phyloP scores from a whole-genome alignment of 2,797 vertebrate genomes.

The Neostethus bicornis region DNA sequence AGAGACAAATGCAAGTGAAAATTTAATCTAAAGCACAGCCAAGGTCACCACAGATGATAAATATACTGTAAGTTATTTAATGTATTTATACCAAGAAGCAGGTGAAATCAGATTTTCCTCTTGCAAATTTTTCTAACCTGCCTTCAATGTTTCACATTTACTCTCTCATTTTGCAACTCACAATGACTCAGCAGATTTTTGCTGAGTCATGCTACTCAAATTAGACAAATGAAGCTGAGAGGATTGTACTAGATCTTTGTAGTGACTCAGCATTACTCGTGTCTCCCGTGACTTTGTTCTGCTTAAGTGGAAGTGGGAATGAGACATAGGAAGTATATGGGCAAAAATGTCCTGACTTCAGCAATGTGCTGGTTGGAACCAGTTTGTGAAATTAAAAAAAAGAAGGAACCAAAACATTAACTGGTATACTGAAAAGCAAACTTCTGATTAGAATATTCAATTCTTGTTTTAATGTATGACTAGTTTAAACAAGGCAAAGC shows the following conservation, averaged over 20 bases:
- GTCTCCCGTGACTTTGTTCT: slow-evolving; percentile 7
- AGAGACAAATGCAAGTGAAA: too few species aligned
- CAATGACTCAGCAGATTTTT: slow-evolving; percentile 18
- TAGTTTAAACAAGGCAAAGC: not conserved
- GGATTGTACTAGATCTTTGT: slow-evolving; percentile 55
- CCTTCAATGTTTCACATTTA: too few species aligned
- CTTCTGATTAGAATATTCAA: not conserved
- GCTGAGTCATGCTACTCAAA: not conserved
- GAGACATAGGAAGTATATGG: slow-evolving; percentile 17
- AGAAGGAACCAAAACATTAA: slow-evolving; percentile 22
- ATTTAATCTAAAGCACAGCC: too few species aligned
- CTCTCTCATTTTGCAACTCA: too few species aligned
- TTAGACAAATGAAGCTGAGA: not conserved
- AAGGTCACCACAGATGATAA: too few species aligned
- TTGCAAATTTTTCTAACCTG: too few species aligned
- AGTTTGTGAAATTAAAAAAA: slow-evolving; percentile 13
- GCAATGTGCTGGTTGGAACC: slow-evolving; percentile 32
- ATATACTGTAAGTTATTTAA: too few species aligned
- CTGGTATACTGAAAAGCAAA: not conserved
- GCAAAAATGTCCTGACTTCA: not conserved
- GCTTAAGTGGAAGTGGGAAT: not conserved
- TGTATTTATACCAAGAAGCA: too few species aligned
- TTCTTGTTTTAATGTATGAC: not conserved
- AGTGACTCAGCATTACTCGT: slow-evolving; percentile 52
- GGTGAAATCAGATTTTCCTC: too few species aligned